These are phyloP conservation scores for Paramisgurnus dabryanus DNA, from an alignment of 2,113 vertebrate genomes.

Conservation along the genomic window DNA sequence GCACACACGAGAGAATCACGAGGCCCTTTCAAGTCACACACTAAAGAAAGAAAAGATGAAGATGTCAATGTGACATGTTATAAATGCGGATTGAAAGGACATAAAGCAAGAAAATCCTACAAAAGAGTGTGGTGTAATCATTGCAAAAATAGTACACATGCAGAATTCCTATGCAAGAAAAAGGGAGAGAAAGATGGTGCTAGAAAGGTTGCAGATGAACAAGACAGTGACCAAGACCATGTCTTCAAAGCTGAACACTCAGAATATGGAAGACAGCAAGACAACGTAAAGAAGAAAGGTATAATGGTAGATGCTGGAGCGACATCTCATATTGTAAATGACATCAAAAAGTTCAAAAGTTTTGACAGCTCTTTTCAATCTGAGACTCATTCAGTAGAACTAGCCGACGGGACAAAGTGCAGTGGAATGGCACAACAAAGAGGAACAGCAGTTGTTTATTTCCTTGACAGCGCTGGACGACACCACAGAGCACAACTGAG, in stretches of 20 bases:
- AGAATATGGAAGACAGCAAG: not conserved
- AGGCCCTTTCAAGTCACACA: too few species aligned
- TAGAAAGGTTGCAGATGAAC: not conserved
- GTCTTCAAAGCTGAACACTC: conserved; percentile 23
- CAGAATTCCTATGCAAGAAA: not conserved
- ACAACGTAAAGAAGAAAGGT: conserved; percentile 27
- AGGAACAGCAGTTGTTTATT: not conserved
- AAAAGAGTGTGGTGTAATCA: not conserved
- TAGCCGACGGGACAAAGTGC: too few species aligned
- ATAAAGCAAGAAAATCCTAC: not conserved
- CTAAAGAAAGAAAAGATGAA: not conserved
- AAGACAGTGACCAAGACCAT: conserved; percentile 22
- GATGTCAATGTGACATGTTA: not conserved
- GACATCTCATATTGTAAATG: too few species aligned
- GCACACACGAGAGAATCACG: conserved; percentile 8
- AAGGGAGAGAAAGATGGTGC: not conserved
- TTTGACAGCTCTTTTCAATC: too few species aligned
- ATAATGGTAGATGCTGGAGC: conserved; percentile 23
- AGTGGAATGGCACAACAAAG: too few species aligned
- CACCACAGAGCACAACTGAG: conserved; percentile 14
- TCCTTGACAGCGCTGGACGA: not conserved
- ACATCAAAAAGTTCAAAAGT: too few species aligned
- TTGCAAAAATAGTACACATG: not conserved
- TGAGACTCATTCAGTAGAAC: too few species aligned
- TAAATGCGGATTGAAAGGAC: conserved; percentile 39